Base-by-base conservation (phyloP, 2,113 vertebrate species). In the Mormoops blainvillei region DNA sequence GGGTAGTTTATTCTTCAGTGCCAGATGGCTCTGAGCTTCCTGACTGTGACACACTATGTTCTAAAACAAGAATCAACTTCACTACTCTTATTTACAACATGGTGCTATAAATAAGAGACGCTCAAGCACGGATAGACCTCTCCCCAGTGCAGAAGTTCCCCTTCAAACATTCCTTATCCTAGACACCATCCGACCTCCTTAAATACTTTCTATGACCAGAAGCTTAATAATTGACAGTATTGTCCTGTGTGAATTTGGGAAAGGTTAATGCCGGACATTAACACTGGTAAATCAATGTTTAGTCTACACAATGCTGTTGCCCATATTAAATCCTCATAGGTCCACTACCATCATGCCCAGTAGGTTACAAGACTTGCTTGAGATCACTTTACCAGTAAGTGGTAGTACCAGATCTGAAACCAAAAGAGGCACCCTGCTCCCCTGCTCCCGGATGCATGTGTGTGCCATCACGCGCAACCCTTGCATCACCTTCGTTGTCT, bases 111-210 rank as follows among this genome's bases (percentile, higher is more conserved):
- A 86, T 65, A 65, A 76, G 84, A 95, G 6, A 0, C 31, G 33
- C 38, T 67, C 22, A 31, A 26, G 36, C n/a, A 67, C 88, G 67
- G 80, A 41, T 0, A 68, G 61, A 11, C 12, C 9, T 84, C 31
- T 43, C 8, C 10, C 15, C 16, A 50, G 0, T 48, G 1, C 4
- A 91, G 31, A 11, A 61, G 36, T 78, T 71, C 77, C 15, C 28
- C 22, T 85, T 92, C 33, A 93, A 93, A 91, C 5, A 15, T 45
- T 16, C 22, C 33, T 87, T 58, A 70, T 50, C 19, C n/a, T 85
- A 48, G 56, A 91, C 84, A 54, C 5, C 14, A 88, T n/a, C 20
- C 93, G 43, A 14, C 67, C 36, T 93, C 65, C 83, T 93, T 73
- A 80, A 81, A 78, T 93, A 78, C n/a, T 89, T 91, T 45, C 48